Conservation (phyloP, 2,888 invertebrate genomes). For the Acleris laterana region DNA sequence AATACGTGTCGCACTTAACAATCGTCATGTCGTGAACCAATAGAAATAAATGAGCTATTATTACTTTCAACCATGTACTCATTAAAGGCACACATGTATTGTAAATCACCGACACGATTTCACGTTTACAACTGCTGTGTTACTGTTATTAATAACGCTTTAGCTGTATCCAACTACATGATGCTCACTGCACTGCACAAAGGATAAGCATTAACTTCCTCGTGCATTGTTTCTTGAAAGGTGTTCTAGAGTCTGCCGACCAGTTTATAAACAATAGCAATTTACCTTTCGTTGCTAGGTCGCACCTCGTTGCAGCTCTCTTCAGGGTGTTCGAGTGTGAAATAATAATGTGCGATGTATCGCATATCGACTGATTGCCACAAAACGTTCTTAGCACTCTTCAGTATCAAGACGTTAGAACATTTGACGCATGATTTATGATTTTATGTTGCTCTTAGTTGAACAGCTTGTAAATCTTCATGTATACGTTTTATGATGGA, state of each 20-base stretch:
- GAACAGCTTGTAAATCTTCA: no score
- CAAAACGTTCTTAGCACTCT: neutral
- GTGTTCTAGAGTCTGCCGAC: conserved; percentile 54
- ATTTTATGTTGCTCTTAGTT: no score
- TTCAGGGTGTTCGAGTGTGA: conserved; percentile 3
- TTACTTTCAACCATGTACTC: neutral
- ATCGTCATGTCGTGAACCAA: conserved; percentile 26
- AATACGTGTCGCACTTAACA: conserved; percentile 50
- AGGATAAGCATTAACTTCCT: conserved; percentile 61
- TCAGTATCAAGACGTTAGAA: no score
- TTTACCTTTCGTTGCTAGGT: conserved; percentile 71
- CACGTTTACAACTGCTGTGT: neutral
- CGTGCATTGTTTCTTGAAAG: conserved; percentile 68
- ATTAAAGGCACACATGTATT: neutral
- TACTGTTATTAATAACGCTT: neutral
- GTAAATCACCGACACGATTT: conserved; percentile 30
- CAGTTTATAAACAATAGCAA: conserved; percentile 73
- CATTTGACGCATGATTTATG: no score
- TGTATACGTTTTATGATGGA: no score
- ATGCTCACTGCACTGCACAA: conserved; percentile 50
- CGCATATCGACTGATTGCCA: neutral
- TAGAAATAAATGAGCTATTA: conserved; percentile 26
- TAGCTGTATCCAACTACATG: conserved; percentile 31
- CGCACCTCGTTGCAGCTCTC: conserved; percentile 40
- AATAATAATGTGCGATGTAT: conserved; percentile 1